phyloP scores from a whole-genome alignment of 2,888 invertebrate genomes.

The Ephialtes manifestator region DNA sequence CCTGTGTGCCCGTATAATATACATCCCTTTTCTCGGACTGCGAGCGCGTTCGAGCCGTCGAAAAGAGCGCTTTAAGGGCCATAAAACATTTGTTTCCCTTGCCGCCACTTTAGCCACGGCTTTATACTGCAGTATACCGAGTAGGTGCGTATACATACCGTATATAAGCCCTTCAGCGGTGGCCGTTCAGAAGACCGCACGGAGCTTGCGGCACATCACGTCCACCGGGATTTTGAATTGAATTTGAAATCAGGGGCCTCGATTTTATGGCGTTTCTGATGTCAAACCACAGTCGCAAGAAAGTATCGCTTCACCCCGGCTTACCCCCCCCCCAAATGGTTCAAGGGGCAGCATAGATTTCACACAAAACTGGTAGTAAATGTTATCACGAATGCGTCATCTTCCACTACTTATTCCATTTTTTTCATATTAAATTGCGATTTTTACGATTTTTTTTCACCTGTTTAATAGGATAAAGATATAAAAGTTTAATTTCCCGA shows the following conservation, averaged over 20 bases:
- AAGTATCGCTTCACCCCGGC: conserved; percentile 41
- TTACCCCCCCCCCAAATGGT: conserved; percentile 15
- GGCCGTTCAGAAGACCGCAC: conserved; percentile 40
- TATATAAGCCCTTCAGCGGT: not conserved
- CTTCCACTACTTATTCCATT: not conserved
- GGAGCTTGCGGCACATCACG: conserved; percentile 51
- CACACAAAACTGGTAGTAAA: conserved; percentile 10
- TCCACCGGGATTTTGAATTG: conserved; percentile 81
- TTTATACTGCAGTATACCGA: conserved; percentile 53
- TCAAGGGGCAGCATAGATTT: conserved; percentile 5
- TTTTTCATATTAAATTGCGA: not conserved
- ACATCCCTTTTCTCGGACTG: conserved; percentile 57
- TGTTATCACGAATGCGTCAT: conserved; percentile 2
- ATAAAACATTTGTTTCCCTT: conserved; percentile 85
- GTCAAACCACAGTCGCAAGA: conserved; percentile 75
- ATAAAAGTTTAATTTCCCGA: too few species aligned
- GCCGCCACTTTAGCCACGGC: conserved; percentile 69
- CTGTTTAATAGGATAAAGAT: too few species aligned
- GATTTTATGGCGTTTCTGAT: conserved; percentile 81
- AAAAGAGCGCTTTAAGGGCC: conserved; percentile 81
- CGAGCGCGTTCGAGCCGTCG: conserved; percentile 70
- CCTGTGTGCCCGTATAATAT: conserved; percentile 65
- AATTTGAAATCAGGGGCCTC: conserved; percentile 84
- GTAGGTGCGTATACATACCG: conserved; percentile 8
- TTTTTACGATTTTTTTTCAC: too few species aligned